phyloP scores from a whole-genome alignment of 2,113 vertebrate species.

The Apaloderma vittatum region DNA sequence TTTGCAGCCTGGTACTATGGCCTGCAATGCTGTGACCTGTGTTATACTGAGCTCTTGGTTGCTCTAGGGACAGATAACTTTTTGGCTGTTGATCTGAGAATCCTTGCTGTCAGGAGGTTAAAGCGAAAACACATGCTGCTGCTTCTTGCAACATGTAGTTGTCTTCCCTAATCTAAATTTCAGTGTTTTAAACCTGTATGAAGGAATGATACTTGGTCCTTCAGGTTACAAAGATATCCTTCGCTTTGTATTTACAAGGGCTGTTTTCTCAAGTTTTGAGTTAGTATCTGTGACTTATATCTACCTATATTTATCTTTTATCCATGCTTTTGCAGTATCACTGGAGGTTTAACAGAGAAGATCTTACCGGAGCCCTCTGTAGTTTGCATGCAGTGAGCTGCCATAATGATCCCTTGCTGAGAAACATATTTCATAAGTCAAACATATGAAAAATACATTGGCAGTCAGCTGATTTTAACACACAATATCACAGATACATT shows the following conservation, averaged over 20 bases:
- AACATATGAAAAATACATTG: conserved; percentile 24
- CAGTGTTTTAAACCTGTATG: conserved; percentile 44
- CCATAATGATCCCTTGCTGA: not conserved
- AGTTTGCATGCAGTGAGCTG: conserved; percentile 50
- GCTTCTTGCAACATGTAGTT: not conserved
- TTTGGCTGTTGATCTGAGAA: not conserved
- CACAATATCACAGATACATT: not conserved
- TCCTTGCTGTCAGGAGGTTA: not conserved
- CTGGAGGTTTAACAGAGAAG: conserved; percentile 32
- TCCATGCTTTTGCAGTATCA: conserved; percentile 37
- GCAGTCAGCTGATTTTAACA: conserved; percentile 35
- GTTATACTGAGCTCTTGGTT: not conserved
- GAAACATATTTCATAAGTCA: conserved; percentile 16
- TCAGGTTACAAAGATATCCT: conserved; percentile 1
- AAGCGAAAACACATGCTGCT: not conserved
- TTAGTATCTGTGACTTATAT: conserved; percentile 43
- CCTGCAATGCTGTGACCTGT: not conserved
- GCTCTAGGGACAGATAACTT: not conserved
- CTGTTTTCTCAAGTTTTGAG: not conserved
- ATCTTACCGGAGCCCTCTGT: conserved; percentile 26
- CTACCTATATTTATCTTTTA: conserved; percentile 25
- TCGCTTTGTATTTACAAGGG: not conserved
- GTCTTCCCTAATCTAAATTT: conserved; percentile 36
- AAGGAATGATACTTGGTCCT: conserved; percentile 28
- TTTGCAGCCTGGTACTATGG: not conserved